Conservation (phyloP, 2,797 vertebrate genomes). For the Periophthalmus magnuspinnatus region DNA sequence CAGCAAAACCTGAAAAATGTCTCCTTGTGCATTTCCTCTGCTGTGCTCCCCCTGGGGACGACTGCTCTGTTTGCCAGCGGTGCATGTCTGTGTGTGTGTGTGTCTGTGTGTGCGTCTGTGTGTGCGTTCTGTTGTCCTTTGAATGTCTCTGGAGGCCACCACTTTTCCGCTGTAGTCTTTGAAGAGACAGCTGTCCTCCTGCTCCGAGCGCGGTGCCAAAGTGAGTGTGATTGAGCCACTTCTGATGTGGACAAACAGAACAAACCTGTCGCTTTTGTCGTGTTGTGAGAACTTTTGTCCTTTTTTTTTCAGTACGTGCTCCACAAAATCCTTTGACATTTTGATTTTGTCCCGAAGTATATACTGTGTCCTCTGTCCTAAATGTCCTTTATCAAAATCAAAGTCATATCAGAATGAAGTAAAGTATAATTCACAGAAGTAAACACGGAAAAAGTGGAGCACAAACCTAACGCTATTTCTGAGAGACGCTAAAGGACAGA, state of each 20-base stretch:
- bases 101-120: conserved; percentile 18
- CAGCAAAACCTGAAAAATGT: conserved; percentile 56
- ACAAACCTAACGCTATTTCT: too few species aligned
- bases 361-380: too few species aligned
- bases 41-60: conserved; percentile 54
- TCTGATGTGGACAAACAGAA: conserved; percentile 17
- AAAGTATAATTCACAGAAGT: too few species aligned
- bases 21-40: conserved; percentile 39
- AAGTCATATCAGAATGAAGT: too few species aligned
- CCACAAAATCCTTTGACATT: background rate
- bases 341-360: background rate
- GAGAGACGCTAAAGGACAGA: too few species aligned
- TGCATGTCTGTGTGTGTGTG: conserved; percentile 32
- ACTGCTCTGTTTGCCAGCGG: conserved; percentile 46
- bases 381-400: too few species aligned
- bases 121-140: conserved; percentile 61
- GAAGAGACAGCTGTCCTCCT: conserved; percentile 57
- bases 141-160: conserved; percentile 60
- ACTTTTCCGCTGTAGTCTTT: conserved; percentile 58
- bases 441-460: too few species aligned
- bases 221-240: conserved; percentile 25
- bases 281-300: background rate
- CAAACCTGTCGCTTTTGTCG: background rate
- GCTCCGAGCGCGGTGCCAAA: conserved; percentile 28
- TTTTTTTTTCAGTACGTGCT: too few species aligned